Evolutionary conservation across 2,113 vertebrate genomes (phyloP), one percentile per base, ranked within the genome.

Genomic region (Numida meleagris): DNA sequence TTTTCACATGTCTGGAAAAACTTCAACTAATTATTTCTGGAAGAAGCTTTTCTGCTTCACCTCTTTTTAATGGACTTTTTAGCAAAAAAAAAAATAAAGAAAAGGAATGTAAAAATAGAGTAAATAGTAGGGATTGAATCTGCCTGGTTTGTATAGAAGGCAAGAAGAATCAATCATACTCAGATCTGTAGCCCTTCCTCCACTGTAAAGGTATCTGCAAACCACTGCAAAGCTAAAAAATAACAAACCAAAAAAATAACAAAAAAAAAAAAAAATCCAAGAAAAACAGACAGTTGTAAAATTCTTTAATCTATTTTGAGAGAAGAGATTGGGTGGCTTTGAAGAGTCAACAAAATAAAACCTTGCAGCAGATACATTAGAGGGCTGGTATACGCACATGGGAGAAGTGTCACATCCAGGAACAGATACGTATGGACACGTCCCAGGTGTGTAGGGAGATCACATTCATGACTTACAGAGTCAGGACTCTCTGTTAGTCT

Each of bases 31-130:
- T 95, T 92, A 81, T 75, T 92, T 91, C 81, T 88, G 61, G 75
- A 95, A 94, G 73, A 68, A 92, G 88, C 16, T 94, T 95, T 95
- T 94, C 87, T 78, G 67, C 91, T 93, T 94, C 63, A 81, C 5
- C 9, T 95, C 63, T 38, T 86, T 74, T 71, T 82, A 89, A 91
- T 66, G 9, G 33, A 62, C 14, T 55, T 89, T 53, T 76, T 71
- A 55, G 16, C 0, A 78, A 61, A 36, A 55, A 58, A 71, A 51
- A 23, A 53, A 31, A 31, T 21, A 43, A 53, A 45, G 59, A 46
- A 21, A 59, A 19, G 12, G 0, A 50, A 46, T 4, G 31, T 43
- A 55, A 89, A 93, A 67, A 45, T n/a, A 48, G 21, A 83, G 21
- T 10, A 81, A 93, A 75, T 65, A 88, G 10, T 24, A 6, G 36